Base-by-base conservation (phyloP, 2,888 invertebrate genomes). In the Nomada lathburiana region DNA sequence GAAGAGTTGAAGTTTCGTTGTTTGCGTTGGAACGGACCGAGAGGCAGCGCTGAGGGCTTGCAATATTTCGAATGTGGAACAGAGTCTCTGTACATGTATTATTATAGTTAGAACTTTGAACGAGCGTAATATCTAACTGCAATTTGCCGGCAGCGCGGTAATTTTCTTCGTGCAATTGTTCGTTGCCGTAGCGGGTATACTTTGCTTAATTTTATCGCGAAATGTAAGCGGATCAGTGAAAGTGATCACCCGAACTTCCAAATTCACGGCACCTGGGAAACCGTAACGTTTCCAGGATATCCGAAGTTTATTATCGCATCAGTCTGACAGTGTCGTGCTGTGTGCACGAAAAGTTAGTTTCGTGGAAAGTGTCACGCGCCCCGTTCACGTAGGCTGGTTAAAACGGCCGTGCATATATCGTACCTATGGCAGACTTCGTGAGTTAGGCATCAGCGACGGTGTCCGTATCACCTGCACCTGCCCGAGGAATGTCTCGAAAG, bases 401-500 rank as follows among this genome's bases (percentile, higher is more conserved):
- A 47, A 47, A 47, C 47, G 47, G 16, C 1, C 16, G 47, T 47
- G 47, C 13, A 47, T 47, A 47, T 47, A 47, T 47, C 47, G 47
- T 47, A 7, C 74, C 36, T 26, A n/a, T 13, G 11, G 74, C 57
- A 20, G 13, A 20, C 47, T 74, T 80, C 76, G 71, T 52, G 68
- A 84, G 63, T 76, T 76, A 76, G 76, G 65, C 62, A 83, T 75
- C 74, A 52, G 74, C 76, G 73, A 81, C 59, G 73, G 77, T 82
- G 79, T 82, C 75, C 74, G 80, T 87, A 85, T 84, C 84, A 79
- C 70, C 80, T 80, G 82, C 88, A 85, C 86, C 87, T 87, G 83
- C 70, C 78, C 60, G 52, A 80, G 83, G 77, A 84, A 86, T 80
- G 83, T 85, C 82, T 79, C 78, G 84, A 80, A 86, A 90, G 86